phyloP scores from a whole-genome alignment of 2,797 vertebrate species.

The Esox lucius region DNA sequence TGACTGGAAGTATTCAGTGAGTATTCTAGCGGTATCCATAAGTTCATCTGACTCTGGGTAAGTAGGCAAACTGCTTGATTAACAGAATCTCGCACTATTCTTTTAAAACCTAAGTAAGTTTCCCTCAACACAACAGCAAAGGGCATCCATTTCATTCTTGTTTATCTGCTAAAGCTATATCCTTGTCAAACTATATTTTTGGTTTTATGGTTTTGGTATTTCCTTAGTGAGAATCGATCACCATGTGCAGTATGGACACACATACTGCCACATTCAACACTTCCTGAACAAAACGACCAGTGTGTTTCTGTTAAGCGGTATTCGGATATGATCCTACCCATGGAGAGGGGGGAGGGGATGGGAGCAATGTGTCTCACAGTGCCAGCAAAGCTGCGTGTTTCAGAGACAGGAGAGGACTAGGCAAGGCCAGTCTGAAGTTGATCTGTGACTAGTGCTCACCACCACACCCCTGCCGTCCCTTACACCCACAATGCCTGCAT shows the following conservation, averaged over 20 bases:
- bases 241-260: conserved; percentile 65
- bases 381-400: conserved; percentile 74
- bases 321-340: conserved; percentile 39
- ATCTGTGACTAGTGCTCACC: conserved; percentile 29
- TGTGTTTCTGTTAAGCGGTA: conserved; percentile 62
- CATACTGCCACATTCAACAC: conserved; percentile 74
- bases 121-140: background rate
- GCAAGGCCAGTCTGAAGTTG: conserved; percentile 50
- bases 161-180: conserved; percentile 71
- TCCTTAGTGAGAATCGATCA: conserved; percentile 50
- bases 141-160: conserved; percentile 52
- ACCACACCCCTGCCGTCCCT: conserved; percentile 29
- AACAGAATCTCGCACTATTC: too few species aligned
- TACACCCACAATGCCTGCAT: conserved; percentile 23
- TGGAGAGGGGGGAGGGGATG: conserved; percentile 33
- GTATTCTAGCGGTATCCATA: too few species aligned
- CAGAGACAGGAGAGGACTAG: conserved; percentile 52
- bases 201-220: conserved; percentile 44
- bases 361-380: conserved; percentile 28
- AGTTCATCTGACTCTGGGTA: too few species aligned
- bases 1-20: too few species aligned
- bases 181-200: conserved; percentile 54
- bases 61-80: too few species aligned
- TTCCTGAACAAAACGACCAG: conserved; percentile 58
- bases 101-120: background rate